phyloP scores from a whole-genome alignment of 2,888 invertebrate genomes.

The Suillia variegata region DNA sequence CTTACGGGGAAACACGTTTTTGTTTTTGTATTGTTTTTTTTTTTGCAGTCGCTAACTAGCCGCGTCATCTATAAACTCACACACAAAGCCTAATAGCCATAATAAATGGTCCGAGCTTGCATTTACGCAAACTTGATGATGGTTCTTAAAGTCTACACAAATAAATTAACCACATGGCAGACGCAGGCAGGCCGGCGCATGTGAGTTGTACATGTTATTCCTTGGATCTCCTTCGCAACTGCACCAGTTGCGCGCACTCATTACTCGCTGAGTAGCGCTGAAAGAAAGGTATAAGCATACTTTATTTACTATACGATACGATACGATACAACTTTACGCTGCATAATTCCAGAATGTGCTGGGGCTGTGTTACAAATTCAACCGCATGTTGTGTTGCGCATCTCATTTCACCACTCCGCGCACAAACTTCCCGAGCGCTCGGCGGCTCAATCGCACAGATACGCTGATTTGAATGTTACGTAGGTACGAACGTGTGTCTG shows the following conservation, averaged over 20 bases:
- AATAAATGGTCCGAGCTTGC: slow-evolving; percentile 55
- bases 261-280: background rate
- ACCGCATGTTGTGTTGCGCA: slow-evolving; percentile 42
- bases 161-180: slow-evolving; percentile 46
- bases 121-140: slow-evolving; percentile 56
- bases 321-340: slow-evolving; percentile 17
- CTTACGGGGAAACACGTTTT: too few relatives aligned
- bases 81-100: slow-evolving; percentile 43
- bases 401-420: slow-evolving; percentile 1
- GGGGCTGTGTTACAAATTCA: slow-evolving; percentile 33
- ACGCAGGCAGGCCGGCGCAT: slow-evolving; percentile 7
- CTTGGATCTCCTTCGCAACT: background rate
- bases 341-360: slow-evolving; percentile 13
- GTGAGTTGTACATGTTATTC: too few relatives aligned
- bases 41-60: too few relatives aligned
- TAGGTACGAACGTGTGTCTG: slow-evolving; percentile 5
- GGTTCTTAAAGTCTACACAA: slow-evolving; percentile 51
- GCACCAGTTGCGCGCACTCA: slow-evolving; percentile 4
- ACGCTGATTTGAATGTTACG: slow-evolving; percentile 46
- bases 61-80: background rate
- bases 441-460: background rate
- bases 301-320: slow-evolving; percentile 13
- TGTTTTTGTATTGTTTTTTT: too few relatives aligned
- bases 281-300: background rate
- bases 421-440: background rate